Percentiles rank a stretch among this genome's conserved stretches.
These are phyloP conservation scores for Rhopalosiphum nymphaeae DNA, from an alignment of 2,888 invertebrate genomes.

Conservation along the genomic window DNA sequence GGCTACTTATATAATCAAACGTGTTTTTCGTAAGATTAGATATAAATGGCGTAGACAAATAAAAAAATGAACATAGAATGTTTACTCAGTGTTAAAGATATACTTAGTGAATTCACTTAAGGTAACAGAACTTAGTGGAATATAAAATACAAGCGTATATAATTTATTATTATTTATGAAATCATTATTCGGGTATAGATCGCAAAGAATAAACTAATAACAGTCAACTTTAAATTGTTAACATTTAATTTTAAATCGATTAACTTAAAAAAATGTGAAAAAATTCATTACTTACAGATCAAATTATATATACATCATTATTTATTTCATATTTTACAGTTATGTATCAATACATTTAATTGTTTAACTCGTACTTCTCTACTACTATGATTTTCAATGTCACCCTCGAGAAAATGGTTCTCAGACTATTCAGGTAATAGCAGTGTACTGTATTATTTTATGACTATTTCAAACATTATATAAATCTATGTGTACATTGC, in stretches of 20 bases:
- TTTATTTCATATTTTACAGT: neutral
- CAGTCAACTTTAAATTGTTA: neutral
- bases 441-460: neutral
- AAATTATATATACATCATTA: neutral
- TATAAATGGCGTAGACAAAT: neutral
- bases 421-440: neutral
- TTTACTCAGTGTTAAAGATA: neutral
- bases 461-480: neutral
- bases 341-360: neutral
- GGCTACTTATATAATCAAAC: neutral
- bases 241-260: neutral
- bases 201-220: neutral
- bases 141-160: neutral
- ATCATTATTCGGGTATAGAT: neutral
- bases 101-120: neutral
- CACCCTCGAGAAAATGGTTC: neutral
- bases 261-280: neutral
- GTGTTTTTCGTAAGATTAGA: neutral
- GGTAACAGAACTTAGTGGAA: neutral
- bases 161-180: neutral
- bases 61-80: neutral
- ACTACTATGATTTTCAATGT: neutral
- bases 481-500: neutral
- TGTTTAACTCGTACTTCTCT: neutral
- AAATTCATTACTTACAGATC: neutral